Evolutionary conservation across 2,888 invertebrate genomes (phyloP).

Genomic region (Cinara cedri): DNA sequence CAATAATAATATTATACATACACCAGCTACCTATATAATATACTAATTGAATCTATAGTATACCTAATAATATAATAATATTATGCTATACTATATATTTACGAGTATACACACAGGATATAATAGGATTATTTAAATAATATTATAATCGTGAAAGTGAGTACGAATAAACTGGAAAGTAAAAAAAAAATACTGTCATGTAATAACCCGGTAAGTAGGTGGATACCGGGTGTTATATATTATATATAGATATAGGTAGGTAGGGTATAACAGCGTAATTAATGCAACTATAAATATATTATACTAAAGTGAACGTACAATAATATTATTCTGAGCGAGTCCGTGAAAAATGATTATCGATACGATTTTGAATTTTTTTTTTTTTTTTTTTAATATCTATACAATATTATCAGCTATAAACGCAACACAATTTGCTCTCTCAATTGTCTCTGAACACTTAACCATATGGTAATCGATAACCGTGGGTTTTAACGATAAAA

Average conservation of each 20-base stretch:
- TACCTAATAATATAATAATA: neutral
- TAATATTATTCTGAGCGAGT: neutral
- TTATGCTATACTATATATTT: too few species aligned
- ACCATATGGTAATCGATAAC: too few species aligned
- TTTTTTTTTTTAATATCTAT: neutral
- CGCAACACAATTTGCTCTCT: too few species aligned
- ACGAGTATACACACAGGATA: too few species aligned
- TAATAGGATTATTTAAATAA: too few species aligned
- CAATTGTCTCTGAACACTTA: too few species aligned
- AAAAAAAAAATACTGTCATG: slow-evolving; percentile 23
- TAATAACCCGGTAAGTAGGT: slow-evolving; percentile 30
- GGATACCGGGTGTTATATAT: too few species aligned
- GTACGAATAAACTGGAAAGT: slow-evolving; percentile 47
- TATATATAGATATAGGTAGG: too few species aligned
- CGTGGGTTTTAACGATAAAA: too few species aligned
- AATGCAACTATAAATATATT: neutral
- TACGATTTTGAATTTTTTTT: neutral
- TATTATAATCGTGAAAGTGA: slow-evolving; percentile 32
- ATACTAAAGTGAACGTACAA: neutral
- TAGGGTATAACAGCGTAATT: slow-evolving; percentile 7
- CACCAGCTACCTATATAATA: too few species aligned
- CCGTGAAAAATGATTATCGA: neutral
- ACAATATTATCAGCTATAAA: too few species aligned
- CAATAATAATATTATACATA: too few species aligned
- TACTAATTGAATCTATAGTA: neutral